These are phyloP conservation scores for Shargacucullia verbasci DNA, from an alignment of 2,888 invertebrate species.

Conservation along the genomic window DNA sequence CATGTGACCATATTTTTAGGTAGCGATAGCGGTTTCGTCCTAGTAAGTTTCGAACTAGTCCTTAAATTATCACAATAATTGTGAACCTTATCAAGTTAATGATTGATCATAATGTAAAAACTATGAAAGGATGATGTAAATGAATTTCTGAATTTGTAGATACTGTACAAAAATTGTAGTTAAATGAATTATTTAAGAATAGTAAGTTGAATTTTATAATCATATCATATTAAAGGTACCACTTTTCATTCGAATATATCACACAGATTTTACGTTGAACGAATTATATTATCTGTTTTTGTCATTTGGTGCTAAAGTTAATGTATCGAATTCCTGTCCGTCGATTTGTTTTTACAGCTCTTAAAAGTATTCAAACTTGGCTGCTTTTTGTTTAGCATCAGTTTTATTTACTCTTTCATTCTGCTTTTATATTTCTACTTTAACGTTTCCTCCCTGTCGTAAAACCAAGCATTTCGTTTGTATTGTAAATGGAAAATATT, in stretches of 20 bases:
- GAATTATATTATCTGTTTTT: constrained; percentile 52
- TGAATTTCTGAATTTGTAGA: constrained; percentile 81
- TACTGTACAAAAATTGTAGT: constrained; percentile 84
- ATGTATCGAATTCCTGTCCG: constrained; percentile 56
- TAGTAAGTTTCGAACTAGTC: constrained; percentile 88
- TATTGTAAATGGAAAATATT: constrained; percentile 55
- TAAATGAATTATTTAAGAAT: constrained; percentile 78
- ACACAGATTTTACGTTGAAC: constrained; percentile 63
- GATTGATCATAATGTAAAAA: constrained; percentile 63
- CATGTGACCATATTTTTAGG: constrained; percentile 80
- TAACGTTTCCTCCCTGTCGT: constrained; percentile 41
- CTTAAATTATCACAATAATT: constrained; percentile 72
- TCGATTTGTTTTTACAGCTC: constrained; percentile 51
- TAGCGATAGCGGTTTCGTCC: constrained; percentile 83
- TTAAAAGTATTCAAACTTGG: constrained; percentile 47
- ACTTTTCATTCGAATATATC: constrained; percentile 70
- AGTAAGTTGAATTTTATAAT: constrained; percentile 87
- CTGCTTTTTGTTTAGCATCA: constrained; percentile 49
- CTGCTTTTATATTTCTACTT: constrained; percentile 40
- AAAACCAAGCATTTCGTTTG: constrained; percentile 48
- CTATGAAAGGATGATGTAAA: constrained; percentile 71
- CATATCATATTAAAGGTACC: constrained; percentile 82
- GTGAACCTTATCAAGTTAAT: constrained; percentile 58
- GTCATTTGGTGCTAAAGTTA: constrained; percentile 76
- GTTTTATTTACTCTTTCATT: constrained; percentile 49